Evolutionary conservation across 2,888 invertebrate genomes (phyloP).

Genomic region (Catonia carolina): DNA sequence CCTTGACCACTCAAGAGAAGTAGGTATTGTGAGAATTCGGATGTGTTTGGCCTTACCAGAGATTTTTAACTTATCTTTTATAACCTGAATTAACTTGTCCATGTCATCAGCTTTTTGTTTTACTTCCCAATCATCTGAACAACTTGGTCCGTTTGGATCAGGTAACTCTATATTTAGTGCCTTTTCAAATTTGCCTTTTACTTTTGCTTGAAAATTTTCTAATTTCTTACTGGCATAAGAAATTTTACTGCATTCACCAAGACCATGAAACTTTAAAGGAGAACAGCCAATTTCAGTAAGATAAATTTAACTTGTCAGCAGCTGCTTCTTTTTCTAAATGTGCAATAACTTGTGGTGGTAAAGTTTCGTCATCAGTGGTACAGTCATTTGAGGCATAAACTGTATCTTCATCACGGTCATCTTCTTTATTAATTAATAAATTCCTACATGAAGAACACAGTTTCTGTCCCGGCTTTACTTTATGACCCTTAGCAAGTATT

Average conservation of each 20-base stretch:
- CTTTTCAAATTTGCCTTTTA: background rate
- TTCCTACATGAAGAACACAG: constrained; percentile 1
- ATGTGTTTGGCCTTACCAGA: no score
- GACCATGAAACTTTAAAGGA: constrained; percentile 5
- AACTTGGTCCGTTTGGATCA: background rate
- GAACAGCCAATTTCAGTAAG: constrained; percentile 4
- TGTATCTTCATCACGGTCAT: no score
- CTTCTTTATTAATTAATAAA: no score
- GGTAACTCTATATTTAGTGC: background rate
- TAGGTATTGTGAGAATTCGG: background rate
- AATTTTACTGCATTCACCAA: constrained; percentile 1
- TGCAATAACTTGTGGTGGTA: background rate
- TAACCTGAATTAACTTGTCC: background rate
- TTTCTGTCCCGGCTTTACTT: constrained; percentile 16
- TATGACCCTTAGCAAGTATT: background rate
- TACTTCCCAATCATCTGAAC: no score
- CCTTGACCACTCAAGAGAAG: background rate
- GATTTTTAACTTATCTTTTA: background rate
- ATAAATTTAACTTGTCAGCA: constrained; percentile 16
- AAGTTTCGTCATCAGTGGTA: background rate
- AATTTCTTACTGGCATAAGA: constrained; percentile 3
- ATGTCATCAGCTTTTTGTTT: constrained; percentile 4
- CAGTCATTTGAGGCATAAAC: background rate
- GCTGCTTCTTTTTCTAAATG: constrained; percentile 12
- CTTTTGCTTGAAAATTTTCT: constrained; percentile 18